Base-by-base conservation (phyloP, 2,113 vertebrate species). In the Spea bombifrons region DNA sequence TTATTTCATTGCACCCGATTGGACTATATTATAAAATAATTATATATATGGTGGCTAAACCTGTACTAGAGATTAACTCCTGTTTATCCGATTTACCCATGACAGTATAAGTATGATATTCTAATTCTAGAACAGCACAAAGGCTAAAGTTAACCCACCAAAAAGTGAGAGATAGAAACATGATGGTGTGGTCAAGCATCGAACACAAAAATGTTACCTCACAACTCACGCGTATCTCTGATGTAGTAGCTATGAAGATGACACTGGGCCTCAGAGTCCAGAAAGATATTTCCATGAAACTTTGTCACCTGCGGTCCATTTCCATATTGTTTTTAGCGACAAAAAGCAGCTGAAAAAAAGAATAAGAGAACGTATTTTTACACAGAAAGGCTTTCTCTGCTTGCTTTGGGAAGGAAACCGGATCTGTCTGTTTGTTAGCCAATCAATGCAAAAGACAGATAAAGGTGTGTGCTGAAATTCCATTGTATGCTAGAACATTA, bases 361-460 rank as follows among this genome's bases (percentile, higher is more conserved):
- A 59, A 5, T 59, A 13, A 5, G 55, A 59, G 55, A 13, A 7
- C 10, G 55, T 13, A 13, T 59, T 59, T 59, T 59, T 13, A 59
- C 4, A 13, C 55, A 59, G 10, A 59, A 72, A 63, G 61, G 10
- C 5, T 67, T 45, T 66, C 12, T 45, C 13, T 53, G 49, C 12
- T n/a, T 48, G 12, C 7, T n/a, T 9, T 43, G 13, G 49, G 43
- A 50, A 53, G 12, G 45, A 74, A 80, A 80, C 78, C 64, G 71
- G 78, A 80, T 80, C 71, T 68, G 65, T 80, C 65, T 59, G 63
- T 80, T 73, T 66, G 8, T 65, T 47, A 71, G 77, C 70, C 76
- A 79, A 57, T 71, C 71, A 67, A 30, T 43, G 63, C 5, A 71
- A 63, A 80, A 49, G 10, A 10, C 69, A 52, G 64, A 53, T 48